A percentile compares a stretch with the other conserved stretches of the same genome.
phyloP scores from a whole-genome alignment of 1,140 invertebrate genomes.

The Zaprionus davidi region DNA sequence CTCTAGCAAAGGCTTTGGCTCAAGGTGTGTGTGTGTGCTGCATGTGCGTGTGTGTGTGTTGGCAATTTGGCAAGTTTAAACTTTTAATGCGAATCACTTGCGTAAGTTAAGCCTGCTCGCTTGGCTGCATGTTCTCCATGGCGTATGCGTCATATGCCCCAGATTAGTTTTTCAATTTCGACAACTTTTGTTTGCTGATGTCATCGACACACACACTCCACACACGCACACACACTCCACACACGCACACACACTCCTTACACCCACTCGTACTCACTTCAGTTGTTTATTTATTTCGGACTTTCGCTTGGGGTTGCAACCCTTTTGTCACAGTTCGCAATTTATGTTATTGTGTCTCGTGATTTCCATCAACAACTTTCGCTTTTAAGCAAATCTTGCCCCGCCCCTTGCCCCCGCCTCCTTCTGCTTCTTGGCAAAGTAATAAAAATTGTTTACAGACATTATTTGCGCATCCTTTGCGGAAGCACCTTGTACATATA shows the following conservation, averaged over 20 bases:
- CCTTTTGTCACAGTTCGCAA: slow-evolving; percentile 79
- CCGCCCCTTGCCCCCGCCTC: background rate
- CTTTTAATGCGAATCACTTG: slow-evolving; percentile 71
- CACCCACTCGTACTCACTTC: background rate
- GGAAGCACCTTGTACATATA: slow-evolving; percentile 74
- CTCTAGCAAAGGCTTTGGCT: slow-evolving; percentile 20
- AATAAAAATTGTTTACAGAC: slow-evolving; percentile 84
- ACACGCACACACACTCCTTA: background rate
- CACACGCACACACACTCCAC: background rate
- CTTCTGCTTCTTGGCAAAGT: slow-evolving; percentile 57
- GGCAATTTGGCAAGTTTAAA: slow-evolving; percentile 72
- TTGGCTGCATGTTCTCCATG: slow-evolving; percentile 23
- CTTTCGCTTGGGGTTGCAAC: slow-evolving; percentile 41
- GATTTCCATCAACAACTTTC: slow-evolving; percentile 82
- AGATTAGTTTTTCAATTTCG: slow-evolving; percentile 78
- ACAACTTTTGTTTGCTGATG: slow-evolving; percentile 76
- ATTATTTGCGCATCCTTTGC: slow-evolving; percentile 75
- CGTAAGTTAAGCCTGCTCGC: slow-evolving; percentile 45
- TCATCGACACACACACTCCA: slow-evolving; percentile 67
- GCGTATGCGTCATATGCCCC: slow-evolving; percentile 51
- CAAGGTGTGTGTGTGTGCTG: slow-evolving; percentile 19
- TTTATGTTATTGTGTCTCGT: slow-evolving; percentile 79
- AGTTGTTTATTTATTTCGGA: slow-evolving; percentile 65
- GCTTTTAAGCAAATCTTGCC: slow-evolving; percentile 72
- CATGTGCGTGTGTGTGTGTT: slow-evolving; percentile 28